Evolutionary conservation across 2,797 vertebrate genomes (phyloP).

Genomic region (Karalla daura): DNA sequence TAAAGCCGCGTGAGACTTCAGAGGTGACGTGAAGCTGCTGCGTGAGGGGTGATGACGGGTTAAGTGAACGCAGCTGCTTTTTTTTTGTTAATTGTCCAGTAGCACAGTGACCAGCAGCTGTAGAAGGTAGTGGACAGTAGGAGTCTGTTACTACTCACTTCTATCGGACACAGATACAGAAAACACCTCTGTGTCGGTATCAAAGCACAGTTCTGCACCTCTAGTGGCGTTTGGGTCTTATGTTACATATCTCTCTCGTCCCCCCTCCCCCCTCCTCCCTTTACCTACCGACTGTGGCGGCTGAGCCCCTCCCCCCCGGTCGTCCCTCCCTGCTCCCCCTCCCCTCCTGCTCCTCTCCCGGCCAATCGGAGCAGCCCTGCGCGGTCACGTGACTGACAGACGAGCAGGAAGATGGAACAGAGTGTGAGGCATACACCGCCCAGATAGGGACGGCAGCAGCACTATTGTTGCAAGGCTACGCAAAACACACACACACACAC

Average conservation of each 20-base stretch:
- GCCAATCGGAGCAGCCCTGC: conserved; percentile 70
- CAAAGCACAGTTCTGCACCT: not conserved
- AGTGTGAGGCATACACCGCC: conserved; percentile 73
- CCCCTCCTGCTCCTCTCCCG: conserved; percentile 48
- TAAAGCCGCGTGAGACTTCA: not conserved
- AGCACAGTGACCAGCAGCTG: not conserved
- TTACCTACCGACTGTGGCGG: conserved; percentile 4
- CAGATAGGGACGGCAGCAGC: conserved; percentile 55
- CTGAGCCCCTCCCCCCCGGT: conserved; percentile 51
- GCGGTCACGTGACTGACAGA: conserved; percentile 76
- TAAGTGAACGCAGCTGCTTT: not conserved
- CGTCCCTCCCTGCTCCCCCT: conserved; percentile 45
- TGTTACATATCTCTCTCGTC: conserved; percentile 44
- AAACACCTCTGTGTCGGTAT: too few relatives aligned
- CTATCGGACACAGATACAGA: not conserved
- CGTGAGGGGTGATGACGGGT: not conserved
- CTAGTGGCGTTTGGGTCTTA: conserved; percentile 18
- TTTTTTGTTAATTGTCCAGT: too few relatives aligned
- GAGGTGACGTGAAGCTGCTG: not conserved
- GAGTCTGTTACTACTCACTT: not conserved
- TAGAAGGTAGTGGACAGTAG: not conserved
- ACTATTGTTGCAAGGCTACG: conserved; percentile 46
- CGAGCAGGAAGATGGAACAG: conserved; percentile 79
- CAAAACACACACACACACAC: conserved; percentile 7
- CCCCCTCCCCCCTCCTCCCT: conserved; percentile 23